Conservation (phyloP, 2,797 vertebrate species). For the Anomalospiza imberbis region DNA sequence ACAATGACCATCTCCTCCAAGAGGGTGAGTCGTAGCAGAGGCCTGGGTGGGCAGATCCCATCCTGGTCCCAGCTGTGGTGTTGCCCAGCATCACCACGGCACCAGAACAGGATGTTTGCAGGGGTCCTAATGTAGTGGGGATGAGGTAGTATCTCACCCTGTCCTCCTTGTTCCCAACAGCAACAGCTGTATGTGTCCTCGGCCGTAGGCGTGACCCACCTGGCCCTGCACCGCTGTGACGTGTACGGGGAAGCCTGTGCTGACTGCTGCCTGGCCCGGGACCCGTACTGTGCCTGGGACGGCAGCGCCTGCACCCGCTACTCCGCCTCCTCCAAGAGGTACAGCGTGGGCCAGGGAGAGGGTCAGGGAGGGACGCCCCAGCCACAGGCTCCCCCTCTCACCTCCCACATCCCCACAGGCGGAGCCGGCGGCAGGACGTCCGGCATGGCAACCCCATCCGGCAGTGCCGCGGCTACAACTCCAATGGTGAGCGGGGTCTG, state of each 20-base stretch:
- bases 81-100: rapidly evolving
- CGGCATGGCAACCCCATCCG: constrained; percentile 96
- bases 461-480: constrained; percentile 96
- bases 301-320: constrained; percentile 97
- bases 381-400: background rate
- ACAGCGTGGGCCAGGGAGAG: rapidly evolving
- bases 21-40: constrained; percentile 78
- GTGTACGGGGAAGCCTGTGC: constrained; percentile 94
- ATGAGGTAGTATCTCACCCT: background rate
- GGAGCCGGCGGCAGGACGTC: constrained; percentile 94
- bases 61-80: rapidly evolving
- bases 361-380: background rate
- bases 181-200: constrained; percentile 98
- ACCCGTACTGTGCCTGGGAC: constrained; percentile 98
- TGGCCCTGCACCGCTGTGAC: constrained; percentile 94
- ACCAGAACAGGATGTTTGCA: rapidly evolving
- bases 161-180: constrained; percentile 66
- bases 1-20: constrained; percentile 99
- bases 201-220: constrained; percentile 88
- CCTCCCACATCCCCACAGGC: constrained; percentile 68
- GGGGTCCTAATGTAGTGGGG: background rate
- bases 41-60: background rate
- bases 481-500: constrained; percentile 80
- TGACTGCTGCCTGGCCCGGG: constrained; percentile 95
- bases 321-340: constrained; percentile 96